phyloP scores from a whole-genome alignment of 2,888 invertebrate genomes.

The Pyrrhosoma nymphula region DNA sequence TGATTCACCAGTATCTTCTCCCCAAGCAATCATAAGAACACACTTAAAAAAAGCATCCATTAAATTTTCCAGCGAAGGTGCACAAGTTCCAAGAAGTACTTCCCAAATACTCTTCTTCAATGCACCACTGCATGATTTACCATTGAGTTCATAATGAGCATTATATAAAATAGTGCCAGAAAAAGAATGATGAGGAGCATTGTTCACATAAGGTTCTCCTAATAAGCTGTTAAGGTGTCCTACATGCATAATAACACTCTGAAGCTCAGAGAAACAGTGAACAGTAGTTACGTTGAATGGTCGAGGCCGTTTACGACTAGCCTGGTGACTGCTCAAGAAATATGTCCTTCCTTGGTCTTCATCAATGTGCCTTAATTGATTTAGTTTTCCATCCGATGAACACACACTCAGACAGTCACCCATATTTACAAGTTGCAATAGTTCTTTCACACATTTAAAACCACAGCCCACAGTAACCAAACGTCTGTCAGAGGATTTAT shows the following conservation, averaged over 20 bases:
- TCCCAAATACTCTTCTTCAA: conserved; percentile 78
- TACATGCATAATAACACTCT: conserved; percentile 82
- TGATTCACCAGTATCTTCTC: conserved; percentile 68
- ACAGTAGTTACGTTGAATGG: conserved; percentile 76
- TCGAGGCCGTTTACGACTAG: background rate
- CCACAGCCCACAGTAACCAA: background rate
- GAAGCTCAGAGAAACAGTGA: conserved; percentile 85
- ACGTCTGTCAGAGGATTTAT: background rate
- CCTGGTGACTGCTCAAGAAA: background rate
- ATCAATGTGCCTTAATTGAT: conserved; percentile 40
- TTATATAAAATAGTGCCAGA: conserved; percentile 90
- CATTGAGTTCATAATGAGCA: conserved; percentile 82
- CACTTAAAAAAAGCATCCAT: conserved; percentile 51
- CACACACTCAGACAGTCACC: background rate
- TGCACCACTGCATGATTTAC: conserved; percentile 79
- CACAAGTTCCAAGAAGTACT: conserved; percentile 73
- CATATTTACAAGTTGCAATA: background rate
- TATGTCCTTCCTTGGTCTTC: background rate
- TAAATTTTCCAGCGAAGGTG: conserved; percentile 38
- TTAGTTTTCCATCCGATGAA: background rate
- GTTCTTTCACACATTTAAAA: background rate
- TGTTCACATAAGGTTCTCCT: conserved; percentile 80
- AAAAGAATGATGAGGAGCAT: conserved; percentile 83
- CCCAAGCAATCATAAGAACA: conserved; percentile 70
- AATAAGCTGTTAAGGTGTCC: conserved; percentile 84